Base-by-base conservation (phyloP, 2,113 vertebrate genomes). In the Hucho hucho region DNA sequence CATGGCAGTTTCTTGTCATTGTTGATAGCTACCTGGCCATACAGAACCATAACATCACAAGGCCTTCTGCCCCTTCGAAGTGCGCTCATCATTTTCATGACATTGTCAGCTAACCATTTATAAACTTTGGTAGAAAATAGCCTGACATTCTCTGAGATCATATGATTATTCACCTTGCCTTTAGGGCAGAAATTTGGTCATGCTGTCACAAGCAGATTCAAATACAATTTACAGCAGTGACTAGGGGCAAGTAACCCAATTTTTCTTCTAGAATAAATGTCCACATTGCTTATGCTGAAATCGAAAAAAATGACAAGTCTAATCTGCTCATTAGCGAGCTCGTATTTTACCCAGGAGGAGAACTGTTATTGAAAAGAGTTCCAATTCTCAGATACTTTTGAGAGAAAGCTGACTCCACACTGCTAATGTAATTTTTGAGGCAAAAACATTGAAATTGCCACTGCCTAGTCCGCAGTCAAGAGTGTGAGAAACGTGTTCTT, bases 261-360 rank as follows among this genome's bases (percentile, higher is more conserved):
- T 74, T 59, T 64, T 82, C 65, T 76, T 63, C 75, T 71, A 77
- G 67, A 63, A 68, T 68, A 72, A 78, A 37, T 22, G 80, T 67
- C 79, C 75, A 70, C 64, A 70, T 61, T 72, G 82, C 81, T 85
- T 75, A 75, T 56, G 6, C 11, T 77, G 78, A 87, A 82, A 89
- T 84, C 80, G 1, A 86, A 75, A 81, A 75, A 82, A 77, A 87
- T 85, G 84, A 80, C 67, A 79, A 61, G 74, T 76, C 74, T 88
- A 70, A 84, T 81, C 81, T 84, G 3, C 47, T 81, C 47, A 69
- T 80, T 73, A 83, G 53, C 9, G 5, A 25, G 46, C 5, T 68
- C 1, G 56, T 69, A 74, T 46, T 61, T 37, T 37, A 68, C 29
- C 75, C 75, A 79, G 56, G 81, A 87, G 81, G 84, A 46, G 22